Evolutionary conservation across 2,797 vertebrate species (phyloP), one percentile per base, ranked within the genome.

Genomic region (Perodicticus potto): DNA sequence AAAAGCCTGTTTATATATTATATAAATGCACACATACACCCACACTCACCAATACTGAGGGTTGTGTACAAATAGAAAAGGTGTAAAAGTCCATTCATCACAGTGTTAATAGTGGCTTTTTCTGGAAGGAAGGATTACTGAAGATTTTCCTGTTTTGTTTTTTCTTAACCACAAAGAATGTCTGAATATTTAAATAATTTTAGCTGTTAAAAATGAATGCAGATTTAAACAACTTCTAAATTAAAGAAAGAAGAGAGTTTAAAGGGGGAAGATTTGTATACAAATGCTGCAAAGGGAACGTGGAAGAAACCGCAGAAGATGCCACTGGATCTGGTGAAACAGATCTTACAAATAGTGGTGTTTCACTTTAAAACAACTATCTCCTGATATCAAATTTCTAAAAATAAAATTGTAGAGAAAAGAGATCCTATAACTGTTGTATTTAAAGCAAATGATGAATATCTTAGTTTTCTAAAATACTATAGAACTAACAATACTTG

Each of bases 331-430:
- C 69, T 69, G 49, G 22, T 74, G 40, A 92, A 40, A 1, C 34
- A 17, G 20, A 27, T 78, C 3, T 40, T 27, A 76, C 10, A 91
- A 84, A 82, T 6, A 53, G 8, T 40, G 40, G 23, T 65, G 34
- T 27, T 89, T 90, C 37, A 43, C 14, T 89, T 40, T 40, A 78
- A 93, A 55, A 86, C 34, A 89, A 78, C 0, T 23, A 12, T 78
- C 70, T 82, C 7, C 40, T 67, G n/a, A 6, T 53, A 67, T 9
- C 29, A 85, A 85, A 65, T 81, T 91, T 88, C 37, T 43, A 85
- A 86, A 94, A 43, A n/a, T 34, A 73, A 96, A 94, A 55, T 93
- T 91, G 63, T 55, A 77, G 7, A 91, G 45, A 22, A 89, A 83
- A 74, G 72, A 45, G 61, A 59, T 53, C 32, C 27, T 59, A 27